These are phyloP conservation scores for Sinocyclocheilus anophthalmus DNA, from an alignment of 2,113 vertebrate species.

Conservation along the genomic window DNA sequence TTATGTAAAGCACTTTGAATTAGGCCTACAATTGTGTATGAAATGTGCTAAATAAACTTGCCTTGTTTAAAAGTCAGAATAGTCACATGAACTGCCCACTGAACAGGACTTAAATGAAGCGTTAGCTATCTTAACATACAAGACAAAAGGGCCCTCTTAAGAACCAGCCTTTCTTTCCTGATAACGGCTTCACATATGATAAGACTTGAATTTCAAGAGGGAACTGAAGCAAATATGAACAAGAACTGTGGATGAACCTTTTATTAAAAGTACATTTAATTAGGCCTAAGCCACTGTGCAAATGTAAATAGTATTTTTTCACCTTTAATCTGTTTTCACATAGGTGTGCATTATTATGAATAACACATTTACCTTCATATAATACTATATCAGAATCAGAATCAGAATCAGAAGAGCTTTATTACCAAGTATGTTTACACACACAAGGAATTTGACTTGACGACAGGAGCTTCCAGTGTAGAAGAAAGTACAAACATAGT, in stretches of 20 bases:
- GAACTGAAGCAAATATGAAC: background rate
- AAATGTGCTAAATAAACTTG: background rate
- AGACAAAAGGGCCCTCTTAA: background rate
- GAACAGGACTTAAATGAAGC: background rate
- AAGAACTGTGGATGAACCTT: background rate
- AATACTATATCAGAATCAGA: no score
- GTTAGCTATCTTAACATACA: conserved; percentile 23
- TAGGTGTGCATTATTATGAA: background rate
- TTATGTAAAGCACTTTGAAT: background rate
- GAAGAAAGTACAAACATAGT: no score
- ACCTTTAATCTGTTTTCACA: background rate
- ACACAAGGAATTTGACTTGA: no score
- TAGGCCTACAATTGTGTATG: background rate
- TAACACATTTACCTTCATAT: background rate
- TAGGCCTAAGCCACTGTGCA: background rate
- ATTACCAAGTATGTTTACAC: no score
- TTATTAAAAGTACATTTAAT: no score
- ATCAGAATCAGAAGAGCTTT: no score
- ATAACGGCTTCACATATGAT: conserved; percentile 46
- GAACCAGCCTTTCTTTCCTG: conserved; percentile 20
- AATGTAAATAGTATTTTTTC: background rate
- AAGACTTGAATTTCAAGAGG: conserved; percentile 38
- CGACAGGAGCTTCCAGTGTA: no score
- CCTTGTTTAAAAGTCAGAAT: background rate
- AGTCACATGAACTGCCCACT: background rate